Percentiles rank a stretch among this genome's conserved stretches.
Conservation (phyloP, 2,888 invertebrate genomes). For the Drosophila neonasuta region DNA sequence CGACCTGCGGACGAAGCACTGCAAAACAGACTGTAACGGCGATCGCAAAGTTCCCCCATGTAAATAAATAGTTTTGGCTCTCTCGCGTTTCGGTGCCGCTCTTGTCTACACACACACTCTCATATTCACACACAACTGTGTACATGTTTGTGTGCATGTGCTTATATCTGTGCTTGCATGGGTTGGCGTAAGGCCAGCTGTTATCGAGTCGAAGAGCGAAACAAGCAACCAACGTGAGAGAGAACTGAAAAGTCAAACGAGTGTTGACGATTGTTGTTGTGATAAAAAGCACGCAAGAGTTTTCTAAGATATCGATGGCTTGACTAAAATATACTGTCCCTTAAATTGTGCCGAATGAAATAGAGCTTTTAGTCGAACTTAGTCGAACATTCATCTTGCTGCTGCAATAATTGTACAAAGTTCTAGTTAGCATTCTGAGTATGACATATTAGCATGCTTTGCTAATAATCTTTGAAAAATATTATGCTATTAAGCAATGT, state of each 20-base stretch:
- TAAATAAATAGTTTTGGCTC: slow-evolving; percentile 66
- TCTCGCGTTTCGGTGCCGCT: slow-evolving; percentile 25
- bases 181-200: slow-evolving; percentile 40
- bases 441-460: too few species aligned
- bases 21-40: slow-evolving; percentile 54
- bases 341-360: not conserved
- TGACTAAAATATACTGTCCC: slow-evolving; percentile 21
- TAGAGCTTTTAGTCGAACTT: not conserved
- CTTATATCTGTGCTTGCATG: slow-evolving; percentile 28
- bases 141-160: slow-evolving; percentile 1
- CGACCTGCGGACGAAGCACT: slow-evolving; percentile 34
- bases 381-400: not conserved
- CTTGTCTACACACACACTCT: slow-evolving; percentile 1
- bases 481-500: too few species aligned
- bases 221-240: not conserved
- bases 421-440: too few species aligned
- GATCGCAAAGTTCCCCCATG: slow-evolving; percentile 51
- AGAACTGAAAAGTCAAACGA: slow-evolving; percentile 10
- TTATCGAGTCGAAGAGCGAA: slow-evolving; percentile 22
- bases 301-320: not conserved
- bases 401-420: too few species aligned
- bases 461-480: too few species aligned
- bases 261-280: slow-evolving; percentile 22
- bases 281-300: slow-evolving; percentile 35
- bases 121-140: not conserved